These are phyloP conservation scores for Chrysotoxum bicinctum DNA, from an alignment of 2,888 invertebrate species.

Conservation along the genomic window DNA sequence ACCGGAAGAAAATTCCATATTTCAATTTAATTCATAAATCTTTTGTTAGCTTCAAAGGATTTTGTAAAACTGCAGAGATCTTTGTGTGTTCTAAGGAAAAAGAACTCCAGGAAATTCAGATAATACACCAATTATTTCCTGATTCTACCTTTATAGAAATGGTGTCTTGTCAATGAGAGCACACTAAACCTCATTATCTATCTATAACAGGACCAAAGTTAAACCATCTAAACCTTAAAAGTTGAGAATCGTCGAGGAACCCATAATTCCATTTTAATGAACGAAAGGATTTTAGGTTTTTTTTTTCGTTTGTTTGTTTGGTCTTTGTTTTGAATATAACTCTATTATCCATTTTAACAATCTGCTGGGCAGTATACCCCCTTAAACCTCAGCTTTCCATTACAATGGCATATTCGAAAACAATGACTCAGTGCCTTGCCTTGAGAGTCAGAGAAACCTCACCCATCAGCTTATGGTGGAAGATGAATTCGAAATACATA, in stretches of 20 bases:
- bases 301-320: background rate
- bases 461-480: background rate
- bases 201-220: too few species aligned
- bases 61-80: too few species aligned
- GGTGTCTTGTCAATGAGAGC: too few species aligned
- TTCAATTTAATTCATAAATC: too few species aligned
- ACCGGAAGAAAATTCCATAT: too few species aligned
- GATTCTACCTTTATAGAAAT: too few species aligned
- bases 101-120: too few species aligned
- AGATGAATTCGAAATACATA: slow-evolving; percentile 19
- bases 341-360: background rate
- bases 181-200: too few species aligned
- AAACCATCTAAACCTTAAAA: background rate
- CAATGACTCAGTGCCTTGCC: background rate
- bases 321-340: background rate
- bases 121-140: too few species aligned
- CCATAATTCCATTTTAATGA: slow-evolving; percentile 7
- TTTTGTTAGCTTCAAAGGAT: too few species aligned
- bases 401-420: slow-evolving; percentile 1
- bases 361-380: background rate
- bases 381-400: background rate
- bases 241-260: background rate
- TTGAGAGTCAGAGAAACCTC: background rate
- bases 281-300: background rate
- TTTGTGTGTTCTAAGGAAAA: too few species aligned